Percentiles rank a stretch among this genome's conserved stretches.
Evolutionary conservation across 1,140 invertebrate genomes (phyloP).

Genomic region (Bombus haemorrhoidalis): DNA sequence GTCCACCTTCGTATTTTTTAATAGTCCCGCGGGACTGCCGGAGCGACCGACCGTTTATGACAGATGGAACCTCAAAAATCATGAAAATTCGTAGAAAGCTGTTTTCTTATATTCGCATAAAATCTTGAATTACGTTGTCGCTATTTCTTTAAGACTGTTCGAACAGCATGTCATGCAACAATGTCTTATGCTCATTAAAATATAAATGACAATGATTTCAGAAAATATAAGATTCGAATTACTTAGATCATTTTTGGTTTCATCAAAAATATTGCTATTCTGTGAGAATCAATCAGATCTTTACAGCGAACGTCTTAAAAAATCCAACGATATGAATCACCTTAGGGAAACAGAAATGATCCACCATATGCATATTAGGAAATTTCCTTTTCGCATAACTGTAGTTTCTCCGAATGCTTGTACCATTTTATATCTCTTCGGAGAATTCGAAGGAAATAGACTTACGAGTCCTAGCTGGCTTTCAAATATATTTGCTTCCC

Average conservation of each 20-base stretch:
- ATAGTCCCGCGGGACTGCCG: neutral
- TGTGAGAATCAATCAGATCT: no score
- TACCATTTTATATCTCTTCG: neutral
- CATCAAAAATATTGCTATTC: neutral
- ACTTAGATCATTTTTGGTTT: neutral
- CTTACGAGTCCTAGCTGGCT: neutral
- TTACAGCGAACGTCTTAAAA: no score
- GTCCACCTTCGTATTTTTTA: conserved; percentile 2
- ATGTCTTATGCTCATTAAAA: neutral
- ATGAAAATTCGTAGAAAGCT: neutral
- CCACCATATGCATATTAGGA: no score
- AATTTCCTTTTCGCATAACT: neutral
- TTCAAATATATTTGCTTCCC: neutral
- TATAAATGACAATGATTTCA: no score
- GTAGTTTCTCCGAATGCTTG: neutral
- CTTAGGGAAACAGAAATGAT: no score
- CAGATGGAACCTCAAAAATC: neutral
- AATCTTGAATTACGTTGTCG: neutral
- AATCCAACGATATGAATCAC: no score
- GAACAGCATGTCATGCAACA: neutral
- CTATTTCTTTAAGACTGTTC: neutral
- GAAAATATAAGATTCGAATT: neutral
- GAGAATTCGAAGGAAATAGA: neutral
- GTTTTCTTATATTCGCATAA: neutral
- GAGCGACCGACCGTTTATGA: neutral